Evolutionary conservation across 2,797 vertebrate species (phyloP).

Genomic region (Muscicapa comitata): DNA sequence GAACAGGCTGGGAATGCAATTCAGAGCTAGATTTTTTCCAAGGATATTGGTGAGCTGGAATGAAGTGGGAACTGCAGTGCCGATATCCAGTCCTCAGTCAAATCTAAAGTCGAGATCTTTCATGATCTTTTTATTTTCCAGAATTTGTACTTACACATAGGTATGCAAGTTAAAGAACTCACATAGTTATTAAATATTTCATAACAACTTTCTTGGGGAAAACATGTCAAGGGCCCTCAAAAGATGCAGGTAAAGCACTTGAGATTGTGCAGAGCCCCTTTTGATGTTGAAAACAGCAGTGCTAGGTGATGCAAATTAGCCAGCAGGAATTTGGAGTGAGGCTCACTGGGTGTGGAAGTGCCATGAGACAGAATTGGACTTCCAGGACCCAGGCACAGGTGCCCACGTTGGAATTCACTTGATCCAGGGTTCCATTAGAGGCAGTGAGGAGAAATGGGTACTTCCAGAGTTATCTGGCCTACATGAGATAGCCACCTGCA

Average conservation of each 20-base stretch:
- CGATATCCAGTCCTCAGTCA: not conserved
- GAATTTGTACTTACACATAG: not conserved
- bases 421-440: fast-evolving
- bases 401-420: not conserved
- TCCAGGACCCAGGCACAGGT: not conserved
- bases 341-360: not conserved
- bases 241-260: not conserved
- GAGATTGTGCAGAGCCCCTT: not conserved
- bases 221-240: not conserved
- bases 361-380: not conserved
- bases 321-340: not conserved
- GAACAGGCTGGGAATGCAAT: not conserved
- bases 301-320: not conserved
- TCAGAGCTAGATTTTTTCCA: not conserved
- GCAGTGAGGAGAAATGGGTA: not conserved
- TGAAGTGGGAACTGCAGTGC: not conserved
- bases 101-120: not conserved
- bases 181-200: not conserved
- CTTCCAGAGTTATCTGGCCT: not conserved
- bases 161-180: not conserved
- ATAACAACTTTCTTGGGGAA: not conserved
- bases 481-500: not conserved
- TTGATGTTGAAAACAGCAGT: not conserved
- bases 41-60: not conserved
- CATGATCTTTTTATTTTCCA: not conserved